Percentiles rank a stretch among this genome's conserved stretches.
Evolutionary conservation across 2,113 vertebrate genomes (phyloP).

Genomic region (Casuarius casuarius): DNA sequence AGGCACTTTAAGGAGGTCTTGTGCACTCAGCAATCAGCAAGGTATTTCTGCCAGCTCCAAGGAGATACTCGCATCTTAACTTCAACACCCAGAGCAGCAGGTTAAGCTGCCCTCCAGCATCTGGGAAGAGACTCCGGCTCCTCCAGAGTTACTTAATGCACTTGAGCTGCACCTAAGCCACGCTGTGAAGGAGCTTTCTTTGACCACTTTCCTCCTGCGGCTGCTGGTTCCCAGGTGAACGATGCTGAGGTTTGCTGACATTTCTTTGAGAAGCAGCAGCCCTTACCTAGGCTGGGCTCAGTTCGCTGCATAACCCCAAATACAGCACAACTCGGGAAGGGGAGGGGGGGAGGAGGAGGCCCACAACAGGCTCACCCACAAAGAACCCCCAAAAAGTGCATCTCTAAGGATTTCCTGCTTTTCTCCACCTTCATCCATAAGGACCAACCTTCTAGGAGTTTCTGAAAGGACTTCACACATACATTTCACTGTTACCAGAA

Average conservation of each 20-base stretch:
- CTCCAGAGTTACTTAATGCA: not conserved
- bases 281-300: not conserved
- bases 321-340: accelerated
- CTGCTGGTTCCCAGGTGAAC: not conserved
- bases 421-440: not conserved
- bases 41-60: not conserved
- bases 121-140: not conserved
- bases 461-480: not conserved
- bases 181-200: not conserved
- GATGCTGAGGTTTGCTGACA: accelerated
- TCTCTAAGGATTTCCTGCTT: not conserved
- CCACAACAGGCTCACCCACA: not conserved
- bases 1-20: not conserved
- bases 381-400: not conserved
- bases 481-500: not conserved
- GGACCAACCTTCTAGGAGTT: not conserved
- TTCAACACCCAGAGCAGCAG: not conserved
- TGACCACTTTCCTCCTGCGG: accelerated
- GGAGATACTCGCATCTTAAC: not conserved
- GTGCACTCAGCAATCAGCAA: not conserved
- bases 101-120: not conserved
- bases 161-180: not conserved
- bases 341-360: no score
- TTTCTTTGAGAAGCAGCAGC: not conserved
- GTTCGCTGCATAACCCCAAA: not conserved